phyloP scores from a whole-genome alignment of 2,797 vertebrate species.

The Chrysocyon brachyurus region DNA sequence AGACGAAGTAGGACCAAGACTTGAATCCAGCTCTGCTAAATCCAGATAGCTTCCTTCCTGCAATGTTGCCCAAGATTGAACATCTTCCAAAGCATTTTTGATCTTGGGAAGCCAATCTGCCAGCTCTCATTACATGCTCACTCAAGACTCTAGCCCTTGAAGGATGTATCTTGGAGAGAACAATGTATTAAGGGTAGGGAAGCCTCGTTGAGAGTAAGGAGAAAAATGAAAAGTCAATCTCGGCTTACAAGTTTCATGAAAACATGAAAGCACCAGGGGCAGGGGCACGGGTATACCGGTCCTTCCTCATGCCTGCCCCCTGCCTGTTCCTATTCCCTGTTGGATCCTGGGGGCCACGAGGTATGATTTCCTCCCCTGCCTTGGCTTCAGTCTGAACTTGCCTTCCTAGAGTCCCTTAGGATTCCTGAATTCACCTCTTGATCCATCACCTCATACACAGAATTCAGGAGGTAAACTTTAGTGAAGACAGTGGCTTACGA shows the following conservation, averaged over 20 bases:
- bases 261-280: not conserved
- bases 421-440: not conserved
- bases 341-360: too few relatives aligned
- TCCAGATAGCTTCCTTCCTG: not conserved
- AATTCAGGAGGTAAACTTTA: not conserved
- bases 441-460: not conserved
- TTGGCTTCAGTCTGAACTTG: not conserved
- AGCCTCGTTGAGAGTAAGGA: not conserved
- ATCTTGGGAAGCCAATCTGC: not conserved
- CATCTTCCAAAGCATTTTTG: not conserved
- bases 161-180: not conserved
- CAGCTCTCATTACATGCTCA: not conserved
- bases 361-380: fast-evolving
- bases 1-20: not conserved
- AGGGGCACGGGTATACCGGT: not conserved
- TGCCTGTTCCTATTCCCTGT: not conserved
- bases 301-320: fast-evolving
- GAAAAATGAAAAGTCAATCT: not conserved
- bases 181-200: not conserved
- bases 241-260: not conserved
- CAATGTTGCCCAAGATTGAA: not conserved
- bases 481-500: not conserved
- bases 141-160: not conserved
- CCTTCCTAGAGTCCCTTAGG: not conserved
- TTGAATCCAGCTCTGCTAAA: not conserved